Base-by-base conservation (phyloP, 2,113 vertebrate genomes). In the Ciconia boyciana region DNA sequence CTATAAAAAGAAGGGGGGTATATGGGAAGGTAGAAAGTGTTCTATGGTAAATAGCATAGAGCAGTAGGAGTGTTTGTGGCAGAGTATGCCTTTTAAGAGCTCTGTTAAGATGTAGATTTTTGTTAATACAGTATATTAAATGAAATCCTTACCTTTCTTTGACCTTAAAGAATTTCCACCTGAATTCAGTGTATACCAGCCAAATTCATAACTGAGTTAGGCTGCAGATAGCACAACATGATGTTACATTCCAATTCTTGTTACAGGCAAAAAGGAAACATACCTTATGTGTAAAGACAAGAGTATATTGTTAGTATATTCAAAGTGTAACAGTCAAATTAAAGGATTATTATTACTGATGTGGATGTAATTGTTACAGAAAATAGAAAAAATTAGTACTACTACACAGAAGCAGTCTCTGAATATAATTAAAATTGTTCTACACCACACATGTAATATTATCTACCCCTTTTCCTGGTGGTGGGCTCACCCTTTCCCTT, bases 391-490 rank as follows among this genome's bases (percentile, higher is more conserved):
- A 29, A 58, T 11, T 2, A 41, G 17, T 58, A 13, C 29, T 77
- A 9, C 21, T 31, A 1, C 29, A 17, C 7, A 68, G 21, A 32
- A 82, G 31, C 15, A 44, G 2, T 51, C 13, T 84, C 39, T 11
- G 8, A 70, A 19, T 25, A 49, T 5, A 55, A 15, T 25, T 60
- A 29, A 64, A 36, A 39, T 60, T 55, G 13, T 64, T 74, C 22
- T 75, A 15, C 18, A 22, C 8, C n/a, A 39, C 22, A 17, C 10
- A 3, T 12, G 18, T n/a, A 13, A 29, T 46, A 0, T 46, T 55
- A 16, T 10, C 5, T 22, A 6, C 7, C 14, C 2, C 3, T 52
- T 31, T 44, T 49, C 28, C 34, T 84, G 31, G 12, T 52, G 49
- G 22, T 14, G 8, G 57, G 6, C 18, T 74, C 16, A 39, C 24